Evolutionary conservation across 2,888 invertebrate genomes (phyloP), one percentile per base, ranked within the genome.

Genomic region (Trachelus troglodyta): DNA sequence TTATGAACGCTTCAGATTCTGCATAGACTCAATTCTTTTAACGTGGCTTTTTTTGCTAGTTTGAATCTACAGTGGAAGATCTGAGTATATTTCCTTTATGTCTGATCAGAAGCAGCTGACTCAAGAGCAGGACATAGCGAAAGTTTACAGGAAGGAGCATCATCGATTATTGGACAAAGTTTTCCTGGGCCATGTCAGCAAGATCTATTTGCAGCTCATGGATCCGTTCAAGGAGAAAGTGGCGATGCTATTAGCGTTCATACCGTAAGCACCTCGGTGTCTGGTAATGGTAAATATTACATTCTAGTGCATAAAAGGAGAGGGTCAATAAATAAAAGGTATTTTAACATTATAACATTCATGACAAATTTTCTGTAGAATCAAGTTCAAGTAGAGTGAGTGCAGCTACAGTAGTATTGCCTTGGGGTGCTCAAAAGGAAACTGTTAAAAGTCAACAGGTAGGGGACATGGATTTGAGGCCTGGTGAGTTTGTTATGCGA

Each of bases 401-500:
- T 78, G 89, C 90, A 74, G 87, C 91, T 76, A 91, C 91, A 69
- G 91, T 91, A 23, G 87, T 91, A 4, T 90, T 97, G 78, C 97
- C 97, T 37, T 98, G 97, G 97, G 97, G 97, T 74, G 94, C 95
- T 9, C 95, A 95, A 87, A 96, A 96, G 89, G 96, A 96, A 82
- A 91, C 91, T 12, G 88, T 91, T 12, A 90, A 86, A 79, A 87
- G 89, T 1, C 91, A 91, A 81, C 89, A 91, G 85, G 85, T 89
- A 40, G 91, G 88, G 81, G 95, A 96, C 88, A 93, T 94, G 86
- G 95, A 95, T 86, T 92, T 96, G 30, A 94, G 97, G 79, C 98
- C 98, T 0, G 99, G 99, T 15, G 98, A 99, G 92, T 99, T 96
- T 92, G 98, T 99, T 0, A 98, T 99, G 96, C 94, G 98, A 80